Conservation (phyloP, 2,888 invertebrate species). For the Escarpia spicata region DNA sequence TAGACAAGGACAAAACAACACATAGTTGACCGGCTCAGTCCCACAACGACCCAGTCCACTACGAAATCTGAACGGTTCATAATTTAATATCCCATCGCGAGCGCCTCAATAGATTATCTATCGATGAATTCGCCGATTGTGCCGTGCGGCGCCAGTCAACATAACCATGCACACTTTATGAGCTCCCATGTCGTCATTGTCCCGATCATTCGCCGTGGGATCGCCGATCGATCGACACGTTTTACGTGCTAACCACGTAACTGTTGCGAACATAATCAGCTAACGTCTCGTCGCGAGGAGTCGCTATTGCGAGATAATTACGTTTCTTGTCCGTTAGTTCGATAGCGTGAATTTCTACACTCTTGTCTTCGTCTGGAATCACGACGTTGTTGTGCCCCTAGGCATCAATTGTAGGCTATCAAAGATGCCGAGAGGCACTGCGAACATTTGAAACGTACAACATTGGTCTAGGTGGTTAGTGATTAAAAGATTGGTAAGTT, state of each 20-base stretch:
- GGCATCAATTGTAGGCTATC: no score
- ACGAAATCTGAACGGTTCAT: not conserved
- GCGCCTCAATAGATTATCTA: not conserved
- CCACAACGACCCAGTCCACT: not conserved
- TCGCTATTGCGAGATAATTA: not conserved
- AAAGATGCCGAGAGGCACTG: no score
- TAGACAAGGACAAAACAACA: not conserved
- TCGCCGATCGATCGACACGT: not conserved
- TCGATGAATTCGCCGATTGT: not conserved
- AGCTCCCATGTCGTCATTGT: not conserved
- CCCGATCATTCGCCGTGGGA: not conserved
- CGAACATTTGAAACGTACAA: no score
- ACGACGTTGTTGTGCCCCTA: not conserved
- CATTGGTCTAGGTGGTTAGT: no score
- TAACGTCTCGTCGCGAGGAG: not conserved
- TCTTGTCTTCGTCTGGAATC: not conserved
- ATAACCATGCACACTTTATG: not conserved
- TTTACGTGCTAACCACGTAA: conserved; percentile 5
- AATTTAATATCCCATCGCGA: not conserved
- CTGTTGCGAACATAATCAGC: not conserved
- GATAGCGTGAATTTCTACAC: not conserved
- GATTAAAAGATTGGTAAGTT: no score
- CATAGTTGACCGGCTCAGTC: not conserved
- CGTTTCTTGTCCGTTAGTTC: not conserved
- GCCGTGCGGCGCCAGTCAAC: not conserved